phyloP scores from a whole-genome alignment of 2,113 vertebrate genomes.

The Pterophyllum scalare region DNA sequence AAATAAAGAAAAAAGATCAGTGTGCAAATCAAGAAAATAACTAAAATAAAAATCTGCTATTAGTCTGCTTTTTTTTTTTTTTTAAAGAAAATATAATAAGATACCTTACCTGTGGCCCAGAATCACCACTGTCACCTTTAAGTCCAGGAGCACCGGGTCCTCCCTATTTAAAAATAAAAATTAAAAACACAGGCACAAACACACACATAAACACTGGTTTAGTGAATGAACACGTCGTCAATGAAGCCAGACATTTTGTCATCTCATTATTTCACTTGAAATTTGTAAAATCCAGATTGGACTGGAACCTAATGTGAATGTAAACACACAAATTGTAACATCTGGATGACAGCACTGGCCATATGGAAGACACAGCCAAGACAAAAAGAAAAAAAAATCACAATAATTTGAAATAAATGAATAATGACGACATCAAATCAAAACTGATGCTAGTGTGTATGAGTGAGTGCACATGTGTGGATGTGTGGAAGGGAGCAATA shows the following conservation, averaged over 20 bases:
- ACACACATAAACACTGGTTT: background rate
- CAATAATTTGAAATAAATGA: background rate
- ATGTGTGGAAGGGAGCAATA: background rate
- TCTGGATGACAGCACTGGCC: background rate
- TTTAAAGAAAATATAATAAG: background rate
- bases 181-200: conserved; percentile 3
- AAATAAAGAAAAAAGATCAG: too few relatives aligned
- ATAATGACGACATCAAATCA: background rate
- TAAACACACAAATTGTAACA: background rate
- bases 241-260: background rate
- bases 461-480: too few relatives aligned
- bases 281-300: background rate
- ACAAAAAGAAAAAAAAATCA: background rate
- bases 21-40: background rate
- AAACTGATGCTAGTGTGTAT: background rate
- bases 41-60: background rate
- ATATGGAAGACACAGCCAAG: background rate
- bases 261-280: background rate
- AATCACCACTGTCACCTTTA: conserved; percentile 94
- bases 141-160: conserved; percentile 89
- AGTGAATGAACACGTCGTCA: conserved; percentile 1
- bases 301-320: conserved; percentile 10
- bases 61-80: background rate
- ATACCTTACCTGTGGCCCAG: conserved; percentile 89
- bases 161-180: conserved; percentile 81